Evolutionary conservation across 1,140 invertebrate species (phyloP).

Genomic region (Teleogryllus occipitalis): DNA sequence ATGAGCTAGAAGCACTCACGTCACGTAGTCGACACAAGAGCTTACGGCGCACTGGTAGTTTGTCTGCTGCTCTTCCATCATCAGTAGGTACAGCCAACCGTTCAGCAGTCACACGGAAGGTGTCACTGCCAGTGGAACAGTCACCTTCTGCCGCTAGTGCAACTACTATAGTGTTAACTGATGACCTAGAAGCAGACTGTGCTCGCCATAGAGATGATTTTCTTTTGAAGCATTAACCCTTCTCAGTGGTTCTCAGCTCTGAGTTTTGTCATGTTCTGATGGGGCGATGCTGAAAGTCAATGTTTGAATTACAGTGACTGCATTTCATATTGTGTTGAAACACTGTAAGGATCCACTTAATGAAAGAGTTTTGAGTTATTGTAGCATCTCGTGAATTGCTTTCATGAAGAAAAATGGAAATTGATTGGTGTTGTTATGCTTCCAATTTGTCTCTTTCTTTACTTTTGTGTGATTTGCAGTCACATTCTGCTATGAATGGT

Average conservation of each 20-base stretch:
- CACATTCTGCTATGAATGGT: not conserved
- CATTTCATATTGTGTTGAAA: too few relatives aligned
- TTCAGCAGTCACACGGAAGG: slow-evolving; percentile 23
- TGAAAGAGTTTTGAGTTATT: too few relatives aligned
- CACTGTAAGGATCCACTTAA: too few relatives aligned
- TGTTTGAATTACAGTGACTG: too few relatives aligned
- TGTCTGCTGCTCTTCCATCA: slow-evolving; percentile 14
- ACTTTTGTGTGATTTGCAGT: not conserved
- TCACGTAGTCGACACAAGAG: slow-evolving; percentile 21
- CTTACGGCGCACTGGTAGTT: slow-evolving; percentile 16
- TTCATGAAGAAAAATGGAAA: too few relatives aligned
- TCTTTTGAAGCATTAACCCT: slow-evolving; percentile 15
- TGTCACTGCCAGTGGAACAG: slow-evolving; percentile 31
- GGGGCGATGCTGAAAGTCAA: too few relatives aligned
- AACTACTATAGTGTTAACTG: slow-evolving; percentile 36
- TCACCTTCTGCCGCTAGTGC: slow-evolving; percentile 37
- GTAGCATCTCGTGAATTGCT: too few relatives aligned
- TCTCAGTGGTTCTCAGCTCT: not conserved
- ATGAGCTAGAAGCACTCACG: slow-evolving; percentile 34
- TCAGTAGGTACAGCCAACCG: slow-evolving; percentile 24
- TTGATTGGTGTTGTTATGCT: too few relatives aligned
- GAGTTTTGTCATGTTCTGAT: not conserved
- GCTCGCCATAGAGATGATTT: slow-evolving; percentile 10
- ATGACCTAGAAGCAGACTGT: slow-evolving; percentile 28
- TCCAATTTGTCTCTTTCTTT: too few relatives aligned